Evolutionary conservation across 2,113 vertebrate genomes (phyloP), one percentile per base, ranked within the genome.

Genomic region (Oryzias celebensis): DNA sequence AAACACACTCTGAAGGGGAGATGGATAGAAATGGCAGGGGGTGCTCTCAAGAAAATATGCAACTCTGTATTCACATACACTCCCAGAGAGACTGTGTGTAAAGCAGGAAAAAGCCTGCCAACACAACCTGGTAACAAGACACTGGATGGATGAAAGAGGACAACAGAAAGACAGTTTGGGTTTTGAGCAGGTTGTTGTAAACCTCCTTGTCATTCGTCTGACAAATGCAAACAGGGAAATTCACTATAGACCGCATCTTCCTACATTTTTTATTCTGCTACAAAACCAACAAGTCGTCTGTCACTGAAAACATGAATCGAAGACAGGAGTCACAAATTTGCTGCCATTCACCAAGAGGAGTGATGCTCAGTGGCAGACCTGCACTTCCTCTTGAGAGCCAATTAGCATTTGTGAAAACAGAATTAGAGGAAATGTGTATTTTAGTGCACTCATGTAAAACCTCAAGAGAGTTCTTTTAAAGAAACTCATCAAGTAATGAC

Each of bases 111-210:
- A 54, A n/a, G 41, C 54, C 43, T 54, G 52, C 23, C 43, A 10
- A 45, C 50, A 45, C 46, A 54, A 66, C 52, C 65, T 43, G 4
- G 28, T 15, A 50, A 53, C 58, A 45, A 28, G n/a, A 22, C 4
- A 5, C 7, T 66, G 56, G 31, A 59, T 45, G 24, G 56, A 75
- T 77, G 36, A 42, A 63, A 73, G 49, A 65, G 55, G 52, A 73
- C 70, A 78, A 49, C 56, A 58, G 28, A 78, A 65, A 24, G 57
- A 53, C 43, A 50, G 58, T 57, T 81, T 81, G 80, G 52, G 85
- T 62, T 68, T 52, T 46, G 63, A 60, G 45, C 31, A 66, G 26
- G 66, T 70, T 67, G 48, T 63, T 80, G 45, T 65, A 58, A 77
- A 78, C 43, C 36, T 53, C 15, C 51, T 49, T 59, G 70, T 77